Conservation (phyloP, 2,888 invertebrate species). For the Drosophila meridiana region DNA sequence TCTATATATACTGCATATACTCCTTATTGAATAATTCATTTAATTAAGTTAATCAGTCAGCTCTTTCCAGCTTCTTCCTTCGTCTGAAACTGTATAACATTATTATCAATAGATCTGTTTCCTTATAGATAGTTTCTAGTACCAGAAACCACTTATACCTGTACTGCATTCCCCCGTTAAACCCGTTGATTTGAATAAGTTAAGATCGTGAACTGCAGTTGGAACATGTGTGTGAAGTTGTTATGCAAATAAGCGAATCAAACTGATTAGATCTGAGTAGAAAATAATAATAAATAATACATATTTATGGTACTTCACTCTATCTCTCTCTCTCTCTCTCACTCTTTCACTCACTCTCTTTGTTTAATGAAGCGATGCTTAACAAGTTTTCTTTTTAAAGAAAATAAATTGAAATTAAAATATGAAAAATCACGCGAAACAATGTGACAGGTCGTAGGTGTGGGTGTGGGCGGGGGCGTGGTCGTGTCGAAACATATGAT, state of each 20-base stretch:
- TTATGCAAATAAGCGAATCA: slow-evolving; percentile 32
- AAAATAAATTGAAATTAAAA: slow-evolving; percentile 43
- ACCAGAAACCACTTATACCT: background rate
- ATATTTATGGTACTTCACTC: slow-evolving; percentile 1
- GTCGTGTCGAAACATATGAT: slow-evolving; percentile 20
- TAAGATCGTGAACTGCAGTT: slow-evolving; percentile 18
- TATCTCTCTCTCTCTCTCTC: background rate
- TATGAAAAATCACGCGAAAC: slow-evolving; percentile 25
- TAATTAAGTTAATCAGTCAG: background rate
- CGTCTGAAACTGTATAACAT: background rate
- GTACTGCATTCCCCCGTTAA: background rate
- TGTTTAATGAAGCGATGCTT: slow-evolving; percentile 10
- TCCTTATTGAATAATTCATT: slow-evolving; percentile 1
- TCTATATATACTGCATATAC: background rate
- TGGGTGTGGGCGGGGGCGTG: background rate
- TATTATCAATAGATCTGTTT: background rate
- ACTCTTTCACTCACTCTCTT: background rate
- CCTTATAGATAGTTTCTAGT: slow-evolving; percentile 4
- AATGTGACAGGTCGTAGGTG: background rate
- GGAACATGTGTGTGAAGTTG: slow-evolving; percentile 24
- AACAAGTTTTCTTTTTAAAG: slow-evolving; percentile 38
- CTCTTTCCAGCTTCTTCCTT: slow-evolving; percentile 5
- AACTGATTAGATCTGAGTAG: slow-evolving; percentile 5
- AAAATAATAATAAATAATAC: slow-evolving; percentile 9
- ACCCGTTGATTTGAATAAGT: slow-evolving; percentile 17